Base-by-base conservation (phyloP, 2,797 vertebrate species). In the Gephyroberyx darwinii region DNA sequence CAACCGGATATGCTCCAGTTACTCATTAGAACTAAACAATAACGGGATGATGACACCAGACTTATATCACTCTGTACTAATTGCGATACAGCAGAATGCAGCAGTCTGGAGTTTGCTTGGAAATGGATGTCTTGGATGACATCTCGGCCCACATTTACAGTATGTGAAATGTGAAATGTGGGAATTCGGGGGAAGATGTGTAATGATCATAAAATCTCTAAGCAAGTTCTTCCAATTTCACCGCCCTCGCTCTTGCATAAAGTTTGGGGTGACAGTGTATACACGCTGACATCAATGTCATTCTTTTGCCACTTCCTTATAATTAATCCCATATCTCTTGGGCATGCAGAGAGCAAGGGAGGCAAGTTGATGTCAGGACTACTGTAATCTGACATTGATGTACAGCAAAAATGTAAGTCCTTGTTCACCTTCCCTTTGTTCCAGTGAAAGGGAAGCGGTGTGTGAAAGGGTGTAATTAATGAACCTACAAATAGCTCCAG, bases 391-490 rank as follows among this genome's bases (percentile, higher is more conserved):
- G 89, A 90, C 89, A 86, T 86, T 92, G 89, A 92, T 82, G 84
- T 90, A 89, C 85, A 86, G 85, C 82, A 87, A 86, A 90, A 92
- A 89, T 84, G 85, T 73, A 91, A 89, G 86, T 92, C 87, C 87
- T 89, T 20, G 71, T 90, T 93, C 92, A 93, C 89, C 89, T 91
- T 91, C 83, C 80, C 77, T 90, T 85, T 85, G 85, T 89, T 91
- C 82, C 45, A 39, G 58, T 14, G 61, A 85, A 86, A 85, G 86
- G 80, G 90, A 90, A 92, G 86, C 69, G 88, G 86, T 75, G 85
- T 91, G 89, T 91, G 88, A 92, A 92, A 87, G 87, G 86, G 76
- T 91, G 87, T 87, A 92, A 92, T 92, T 92, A 93, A 93, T 92
- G 89, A 89, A 88, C 84, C 88, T 81, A 91, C 87, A 91, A 93